Evolutionary conservation across 2,797 vertebrate genomes (phyloP).

Genomic region (Thaleichthys pacificus): DNA sequence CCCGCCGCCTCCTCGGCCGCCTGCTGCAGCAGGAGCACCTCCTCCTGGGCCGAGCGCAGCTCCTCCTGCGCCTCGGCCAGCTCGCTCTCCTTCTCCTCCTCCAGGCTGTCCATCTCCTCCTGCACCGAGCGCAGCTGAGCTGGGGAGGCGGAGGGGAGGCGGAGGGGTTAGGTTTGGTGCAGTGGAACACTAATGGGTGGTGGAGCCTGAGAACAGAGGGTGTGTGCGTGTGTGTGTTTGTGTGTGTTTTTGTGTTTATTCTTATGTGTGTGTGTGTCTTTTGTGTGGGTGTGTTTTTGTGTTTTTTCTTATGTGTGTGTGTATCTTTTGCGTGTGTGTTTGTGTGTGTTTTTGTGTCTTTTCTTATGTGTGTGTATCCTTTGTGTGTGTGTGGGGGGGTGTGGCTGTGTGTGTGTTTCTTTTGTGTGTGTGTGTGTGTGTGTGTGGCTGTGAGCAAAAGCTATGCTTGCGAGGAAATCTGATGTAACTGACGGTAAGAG

Average conservation of each 20-base stretch:
- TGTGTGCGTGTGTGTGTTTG: slow-evolving; percentile 15
- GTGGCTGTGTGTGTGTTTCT: background rate
- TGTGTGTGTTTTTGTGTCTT: background rate
- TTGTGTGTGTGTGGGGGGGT: background rate
- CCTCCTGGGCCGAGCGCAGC: slow-evolving; percentile 76
- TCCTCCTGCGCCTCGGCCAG: slow-evolving; percentile 79
- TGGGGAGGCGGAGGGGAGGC: slow-evolving; percentile 48
- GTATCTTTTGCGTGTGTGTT: slow-evolving; percentile 9
- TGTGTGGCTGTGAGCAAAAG: slow-evolving; percentile 11
- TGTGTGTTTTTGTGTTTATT: background rate
- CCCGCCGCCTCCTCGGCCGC: slow-evolving; percentile 79
- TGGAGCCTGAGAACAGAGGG: slow-evolving; percentile 7
- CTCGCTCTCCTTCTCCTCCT: slow-evolving; percentile 83
- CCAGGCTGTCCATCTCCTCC: slow-evolving; percentile 83
- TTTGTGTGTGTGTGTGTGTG: slow-evolving; percentile 23
- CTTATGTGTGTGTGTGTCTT: slow-evolving; percentile 8
- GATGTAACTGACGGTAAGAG: slow-evolving; percentile 65
- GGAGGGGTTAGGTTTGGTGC: background rate
- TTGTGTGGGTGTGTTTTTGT: slow-evolving; percentile 8
- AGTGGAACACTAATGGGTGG: slow-evolving; percentile 32
- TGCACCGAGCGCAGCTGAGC: slow-evolving; percentile 84
- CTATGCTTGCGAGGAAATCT: slow-evolving; percentile 39
- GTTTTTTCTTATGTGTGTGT: slow-evolving; percentile 22
- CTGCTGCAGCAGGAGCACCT: slow-evolving; percentile 80
- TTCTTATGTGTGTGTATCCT: slow-evolving; percentile 6